Conservation (phyloP, 2,888 invertebrate genomes). For the Mystacides longicornis region DNA sequence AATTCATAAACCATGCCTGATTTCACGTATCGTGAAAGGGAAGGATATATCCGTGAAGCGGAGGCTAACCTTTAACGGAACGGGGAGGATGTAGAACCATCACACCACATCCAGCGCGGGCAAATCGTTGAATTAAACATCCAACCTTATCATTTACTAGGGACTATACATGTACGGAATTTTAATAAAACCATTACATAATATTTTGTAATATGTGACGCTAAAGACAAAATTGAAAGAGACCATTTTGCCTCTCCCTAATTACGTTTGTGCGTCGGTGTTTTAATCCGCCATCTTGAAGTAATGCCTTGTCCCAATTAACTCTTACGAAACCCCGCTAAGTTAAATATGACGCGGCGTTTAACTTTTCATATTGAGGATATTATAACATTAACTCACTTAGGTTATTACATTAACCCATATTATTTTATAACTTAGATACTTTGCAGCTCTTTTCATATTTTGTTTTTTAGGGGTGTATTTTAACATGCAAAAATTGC, state of each 20-base stretch:
- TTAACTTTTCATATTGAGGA: constrained; percentile 1
- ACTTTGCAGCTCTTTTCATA: too few species aligned
- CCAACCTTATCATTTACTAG: constrained; percentile 5
- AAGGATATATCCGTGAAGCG: too few species aligned
- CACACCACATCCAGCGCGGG: neutral
- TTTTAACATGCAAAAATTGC: too few species aligned
- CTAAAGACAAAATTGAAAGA: neutral
- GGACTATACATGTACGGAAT: constrained; percentile 7
- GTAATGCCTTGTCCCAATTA: neutral
- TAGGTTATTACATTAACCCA: too few species aligned
- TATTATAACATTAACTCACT: neutral
- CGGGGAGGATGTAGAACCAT: neutral
- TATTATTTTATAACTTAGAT: too few species aligned
- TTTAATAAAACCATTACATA: constrained; percentile 7
- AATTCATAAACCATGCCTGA: constrained; percentile 1
- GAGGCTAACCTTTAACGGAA: neutral
- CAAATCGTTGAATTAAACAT: constrained; percentile 2
- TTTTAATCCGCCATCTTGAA: constrained; percentile 4
- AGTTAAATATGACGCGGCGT: neutral
- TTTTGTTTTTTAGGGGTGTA: too few species aligned
- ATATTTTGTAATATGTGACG: neutral
- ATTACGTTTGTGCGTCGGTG: neutral
- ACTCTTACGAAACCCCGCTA: neutral
- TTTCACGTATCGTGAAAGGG: constrained; percentile 1
- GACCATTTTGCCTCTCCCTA: neutral